A percentile compares a stretch with the other conserved stretches of the same genome.
Evolutionary conservation across 1,140 invertebrate species (phyloP).

Genomic region (Stenopsyche tienmushanensis): DNA sequence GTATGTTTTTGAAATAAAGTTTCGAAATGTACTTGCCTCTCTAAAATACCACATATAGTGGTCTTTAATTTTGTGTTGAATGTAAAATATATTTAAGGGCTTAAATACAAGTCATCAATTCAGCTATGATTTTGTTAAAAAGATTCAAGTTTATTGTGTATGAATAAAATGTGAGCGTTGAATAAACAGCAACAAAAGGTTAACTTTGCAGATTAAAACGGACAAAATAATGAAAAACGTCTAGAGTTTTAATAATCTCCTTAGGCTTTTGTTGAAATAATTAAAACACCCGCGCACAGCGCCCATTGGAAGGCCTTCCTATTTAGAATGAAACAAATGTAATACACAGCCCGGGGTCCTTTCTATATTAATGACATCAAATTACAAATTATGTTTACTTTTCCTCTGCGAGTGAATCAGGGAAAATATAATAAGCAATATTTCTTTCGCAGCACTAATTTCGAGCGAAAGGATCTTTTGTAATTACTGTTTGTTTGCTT

Average conservation of each 20-base stretch:
- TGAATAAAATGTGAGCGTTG: no score
- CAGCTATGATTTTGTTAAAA: no score
- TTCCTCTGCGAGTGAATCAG: conserved; percentile 15
- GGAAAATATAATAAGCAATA: conserved; percentile 32
- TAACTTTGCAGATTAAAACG: conserved; percentile 14
- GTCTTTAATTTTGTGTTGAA: no score
- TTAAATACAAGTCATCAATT: no score
- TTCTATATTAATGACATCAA: conserved; percentile 28
- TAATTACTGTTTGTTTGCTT: conserved; percentile 27
- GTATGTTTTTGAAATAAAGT: no score
- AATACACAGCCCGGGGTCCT: not conserved
- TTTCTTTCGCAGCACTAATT: conserved; percentile 19
- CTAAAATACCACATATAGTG: no score
- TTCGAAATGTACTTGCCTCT: no score
- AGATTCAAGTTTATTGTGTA: no score
- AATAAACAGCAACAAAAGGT: conserved; percentile 8
- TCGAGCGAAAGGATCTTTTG: conserved; percentile 15
- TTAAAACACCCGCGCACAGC: conserved; percentile 13
- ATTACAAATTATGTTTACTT: conserved; percentile 34
- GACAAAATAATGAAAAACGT: conserved; percentile 17
- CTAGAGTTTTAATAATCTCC: conserved; percentile 28
- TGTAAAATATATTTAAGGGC: no score
- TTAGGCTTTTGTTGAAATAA: conserved; percentile 20
- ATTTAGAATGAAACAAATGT: not conserved
- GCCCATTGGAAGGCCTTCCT: not conserved